Base-by-base conservation (phyloP, 2,888 invertebrate species). In the Myopa testacea region DNA sequence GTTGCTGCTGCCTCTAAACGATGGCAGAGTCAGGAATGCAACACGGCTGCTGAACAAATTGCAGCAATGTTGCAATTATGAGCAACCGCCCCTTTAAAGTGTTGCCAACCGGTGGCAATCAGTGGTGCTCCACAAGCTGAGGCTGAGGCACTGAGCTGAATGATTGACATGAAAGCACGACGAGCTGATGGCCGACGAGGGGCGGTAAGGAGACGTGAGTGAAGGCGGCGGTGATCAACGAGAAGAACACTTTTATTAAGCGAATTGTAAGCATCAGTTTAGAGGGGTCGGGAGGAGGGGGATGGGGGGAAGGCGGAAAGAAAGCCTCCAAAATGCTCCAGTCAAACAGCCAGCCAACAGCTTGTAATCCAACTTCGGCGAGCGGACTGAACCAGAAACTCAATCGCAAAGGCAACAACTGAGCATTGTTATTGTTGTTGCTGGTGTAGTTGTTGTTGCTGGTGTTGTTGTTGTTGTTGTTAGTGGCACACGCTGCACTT, bases 31-130 rank as follows among this genome's bases (percentile, higher is more conserved):
- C 14, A 16, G 37, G 34, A 63, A 69, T 70, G 75, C 60, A 60
- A 19, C 55, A 70, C 60, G 50, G 58, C 10, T 34, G 60, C 62
- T 50, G 79, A 82, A 82, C 81, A 82, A 83, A 82, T 83, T 82
- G 81, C 81, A 79, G 78, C 81, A 82, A 81, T 80, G 80, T 77
- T 81, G 86, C 87, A 86, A 87, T 87, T 85, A 75, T 26, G 60
- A 68, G 75, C 75, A 60, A 45, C 68, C 75, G 69, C 69, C 75
- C 69, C 34, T 58, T 69, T 69, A 69, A 75, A 69, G 75, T 60
- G 75, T 58, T 75, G 69, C 75, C 75, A 69, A 74, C 74, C 74
- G 58, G 75, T 60, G 75, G 75, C 75, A 75, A 58, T 75, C 75
- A 69, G 68, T 52, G 68, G 16, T 58, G 16, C 65, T 37, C 26